Percentiles rank a stretch among this genome's conserved stretches.
Evolutionary conservation across 2,888 invertebrate species (phyloP).

Genomic region (Barypeithes pellucidus): DNA sequence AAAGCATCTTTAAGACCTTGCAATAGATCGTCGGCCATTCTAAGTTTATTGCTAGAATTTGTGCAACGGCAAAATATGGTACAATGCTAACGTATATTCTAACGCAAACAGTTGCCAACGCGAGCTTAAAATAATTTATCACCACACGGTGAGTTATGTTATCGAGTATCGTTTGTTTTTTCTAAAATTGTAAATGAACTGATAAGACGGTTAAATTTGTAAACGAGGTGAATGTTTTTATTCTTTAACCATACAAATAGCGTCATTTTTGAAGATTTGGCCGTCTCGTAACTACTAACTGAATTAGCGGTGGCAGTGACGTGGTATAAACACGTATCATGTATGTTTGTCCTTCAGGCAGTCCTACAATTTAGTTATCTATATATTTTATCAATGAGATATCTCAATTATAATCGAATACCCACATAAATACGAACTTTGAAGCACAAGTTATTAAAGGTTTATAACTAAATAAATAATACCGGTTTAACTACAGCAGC

Average conservation of each 20-base stretch:
- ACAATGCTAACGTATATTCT: not conserved
- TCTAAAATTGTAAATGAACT: constrained; percentile 33
- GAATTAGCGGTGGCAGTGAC: not conserved
- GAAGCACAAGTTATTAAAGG: too few relatives aligned
- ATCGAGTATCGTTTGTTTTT: constrained; percentile 12
- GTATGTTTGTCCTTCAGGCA: not conserved
- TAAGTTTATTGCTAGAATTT: not conserved
- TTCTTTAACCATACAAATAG: constrained; percentile 2
- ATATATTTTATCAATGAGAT: not conserved
- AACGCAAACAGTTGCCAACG: not conserved
- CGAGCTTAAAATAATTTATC: constrained; percentile 2
- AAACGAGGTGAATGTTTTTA: not conserved
- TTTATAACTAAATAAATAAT: too few relatives aligned
- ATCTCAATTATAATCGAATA: too few relatives aligned
- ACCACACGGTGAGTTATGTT: constrained; percentile 24
- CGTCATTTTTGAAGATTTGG: not conserved
- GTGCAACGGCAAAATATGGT: not conserved
- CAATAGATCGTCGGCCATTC: constrained; percentile 45
- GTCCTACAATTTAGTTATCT: not conserved
- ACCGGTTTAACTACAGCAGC: too few relatives aligned
- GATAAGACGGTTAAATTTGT: constrained; percentile 15
- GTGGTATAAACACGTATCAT: not conserved
- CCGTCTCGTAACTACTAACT: too few relatives aligned
- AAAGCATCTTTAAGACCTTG: constrained; percentile 40
- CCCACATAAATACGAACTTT: too few relatives aligned